Percentiles rank a stretch among this genome's conserved stretches.
Conservation (phyloP, 2,113 vertebrate genomes). For the Limnothrissa miodon region DNA sequence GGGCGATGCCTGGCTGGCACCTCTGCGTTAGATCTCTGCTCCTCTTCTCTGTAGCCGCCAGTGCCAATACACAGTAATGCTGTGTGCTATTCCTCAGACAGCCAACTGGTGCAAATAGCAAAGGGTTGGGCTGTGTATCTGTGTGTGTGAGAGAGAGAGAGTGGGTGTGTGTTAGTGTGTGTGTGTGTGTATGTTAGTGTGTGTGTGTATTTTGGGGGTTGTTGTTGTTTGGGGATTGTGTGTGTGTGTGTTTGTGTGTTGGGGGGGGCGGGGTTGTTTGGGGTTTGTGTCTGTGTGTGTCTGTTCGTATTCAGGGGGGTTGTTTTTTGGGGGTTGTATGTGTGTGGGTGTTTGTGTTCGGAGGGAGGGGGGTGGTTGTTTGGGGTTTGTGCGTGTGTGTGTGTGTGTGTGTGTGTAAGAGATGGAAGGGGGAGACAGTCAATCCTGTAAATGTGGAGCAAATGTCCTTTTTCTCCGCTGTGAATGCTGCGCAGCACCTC, state of each 20-base stretch:
- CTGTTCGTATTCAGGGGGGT: too few relatives aligned
- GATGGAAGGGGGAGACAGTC: background rate
- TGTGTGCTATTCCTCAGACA: background rate
- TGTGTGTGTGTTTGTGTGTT: slow-evolving; percentile 37
- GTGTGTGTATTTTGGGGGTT: background rate
- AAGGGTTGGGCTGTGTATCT: background rate
- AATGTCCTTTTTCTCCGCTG: slow-evolving; percentile 1
- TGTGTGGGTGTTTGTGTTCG: background rate
- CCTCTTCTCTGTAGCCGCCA: background rate
- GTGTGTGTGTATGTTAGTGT: slow-evolving; percentile 38
- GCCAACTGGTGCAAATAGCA: background rate
- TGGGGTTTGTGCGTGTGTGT: slow-evolving; percentile 12
- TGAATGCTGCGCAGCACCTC: background rate
- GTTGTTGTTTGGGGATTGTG: background rate
- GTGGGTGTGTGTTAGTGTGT: background rate
- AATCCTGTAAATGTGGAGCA: background rate
- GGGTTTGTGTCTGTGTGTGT: background rate
- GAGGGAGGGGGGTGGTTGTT: background rate
- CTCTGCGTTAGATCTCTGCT: background rate
- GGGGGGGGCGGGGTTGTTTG: background rate
- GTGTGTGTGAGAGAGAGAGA: background rate
- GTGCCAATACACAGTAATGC: background rate
- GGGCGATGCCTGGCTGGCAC: background rate
- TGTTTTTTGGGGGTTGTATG: background rate
- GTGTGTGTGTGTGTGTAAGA: slow-evolving; percentile 28